Evolutionary conservation across 64 coral and sea anemone genomes (phyloP), one percentile per base, ranked within the genome.

Genomic region (Porites lutea): DNA sequence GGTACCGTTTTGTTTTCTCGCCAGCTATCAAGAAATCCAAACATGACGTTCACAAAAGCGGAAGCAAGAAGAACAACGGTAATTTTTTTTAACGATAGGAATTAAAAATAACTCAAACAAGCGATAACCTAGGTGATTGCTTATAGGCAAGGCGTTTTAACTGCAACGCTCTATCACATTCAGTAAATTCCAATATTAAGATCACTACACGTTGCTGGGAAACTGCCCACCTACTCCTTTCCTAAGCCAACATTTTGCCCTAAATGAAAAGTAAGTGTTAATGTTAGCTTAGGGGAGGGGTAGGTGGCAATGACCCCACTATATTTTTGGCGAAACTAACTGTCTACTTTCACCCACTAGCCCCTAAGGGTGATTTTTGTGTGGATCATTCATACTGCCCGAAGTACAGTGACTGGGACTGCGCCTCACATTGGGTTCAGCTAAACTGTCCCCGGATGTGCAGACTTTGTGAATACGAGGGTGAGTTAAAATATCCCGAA

Each of bases 401-500:
- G 48, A 93, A 93, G 75, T 93, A 93, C 71, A 76, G 82, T 10
- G 51, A 61, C 48, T 5, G 87, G 49, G 91, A 93, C 51, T 93
- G 91, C 58, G 74, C 74, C 44, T 69, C 59, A 10, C 62, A 64
- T 54, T 93, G 74, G 71, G 55, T 93, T 27, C 74, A 93, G 50
- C 59, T 65, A 20, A 93, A 93, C 16, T 93, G 91, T 8, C 83
- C 74, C 37, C 16, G 37, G 13, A 79, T 93, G 73, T 93, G 91
- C 75, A 76, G 91, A 53, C 91, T 93, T 43, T 93, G 91, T 44
- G 81, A 84, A 53, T 84, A 84, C 48, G 81, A 84, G 49, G 91
- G 91, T 93, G 20, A 87, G 71, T 4, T 20, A 60, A 61, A n/a
- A 65, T 44, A 18, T 11, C 12, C 22, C 13, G 58, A 69, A 37